Percentiles rank a stretch among this genome's conserved stretches.
Evolutionary conservation across 2,113 vertebrate species (phyloP).

Genomic region (Cettia cetti): DNA sequence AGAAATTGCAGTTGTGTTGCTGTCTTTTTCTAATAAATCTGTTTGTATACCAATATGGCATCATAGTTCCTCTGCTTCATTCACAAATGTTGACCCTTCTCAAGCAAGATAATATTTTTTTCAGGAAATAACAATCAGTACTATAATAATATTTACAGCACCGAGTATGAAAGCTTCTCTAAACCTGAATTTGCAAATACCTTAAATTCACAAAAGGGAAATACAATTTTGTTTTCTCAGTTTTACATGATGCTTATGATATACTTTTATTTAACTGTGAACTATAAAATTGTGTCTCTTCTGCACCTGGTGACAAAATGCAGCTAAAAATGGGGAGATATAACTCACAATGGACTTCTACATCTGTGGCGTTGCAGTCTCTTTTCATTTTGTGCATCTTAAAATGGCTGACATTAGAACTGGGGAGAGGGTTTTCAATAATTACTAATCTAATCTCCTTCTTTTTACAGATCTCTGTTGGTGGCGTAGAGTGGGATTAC

Average conservation of each 20-base stretch:
- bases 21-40: background rate
- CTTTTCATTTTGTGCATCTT: background rate
- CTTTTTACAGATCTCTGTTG: conserved; percentile 79
- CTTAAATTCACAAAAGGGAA: background rate
- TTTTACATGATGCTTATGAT: background rate
- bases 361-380: background rate
- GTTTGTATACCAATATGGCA: background rate
- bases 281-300: background rate
- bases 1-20: background rate
- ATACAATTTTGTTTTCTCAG: background rate
- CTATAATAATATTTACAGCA: background rate
- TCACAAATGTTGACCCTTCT: background rate
- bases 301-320: background rate
- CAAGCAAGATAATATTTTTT: background rate
- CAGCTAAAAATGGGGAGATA: background rate
- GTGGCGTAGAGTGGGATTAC: conserved; percentile 92
- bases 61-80: background rate
- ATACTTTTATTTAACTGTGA: background rate
- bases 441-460: background rate
- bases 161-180: background rate
- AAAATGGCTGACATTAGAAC: background rate
- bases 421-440: background rate
- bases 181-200: background rate
- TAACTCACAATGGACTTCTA: background rate
- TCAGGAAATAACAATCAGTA: background rate